Evolutionary conservation across 2,888 invertebrate species (phyloP).

Genomic region (Pecten maximus): DNA sequence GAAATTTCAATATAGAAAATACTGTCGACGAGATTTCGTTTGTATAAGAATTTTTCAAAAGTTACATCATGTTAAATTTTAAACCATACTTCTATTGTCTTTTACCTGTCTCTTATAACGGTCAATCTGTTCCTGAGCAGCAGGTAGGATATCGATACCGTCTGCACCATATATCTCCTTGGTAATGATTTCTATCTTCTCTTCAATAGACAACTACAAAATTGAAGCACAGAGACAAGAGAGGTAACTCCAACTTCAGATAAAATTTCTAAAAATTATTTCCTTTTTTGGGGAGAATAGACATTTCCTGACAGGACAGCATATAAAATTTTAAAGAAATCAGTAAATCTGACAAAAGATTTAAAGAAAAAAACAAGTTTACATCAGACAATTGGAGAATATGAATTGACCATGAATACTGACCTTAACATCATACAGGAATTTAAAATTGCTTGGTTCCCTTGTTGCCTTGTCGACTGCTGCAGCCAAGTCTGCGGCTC

Average conservation of each 20-base stretch:
- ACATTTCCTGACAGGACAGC: too few species aligned
- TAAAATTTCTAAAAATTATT: not conserved
- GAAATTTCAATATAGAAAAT: too few species aligned
- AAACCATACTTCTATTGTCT: too few species aligned
- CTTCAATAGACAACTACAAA: conserved; percentile 87
- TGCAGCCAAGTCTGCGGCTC: conserved; percentile 92
- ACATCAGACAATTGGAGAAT: too few species aligned
- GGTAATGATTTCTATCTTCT: conserved; percentile 94
- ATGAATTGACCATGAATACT: not conserved
- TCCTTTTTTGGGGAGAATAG: too few species aligned
- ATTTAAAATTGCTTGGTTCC: conserved; percentile 85
- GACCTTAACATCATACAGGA: conserved; percentile 83
- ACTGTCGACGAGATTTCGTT: too few species aligned
- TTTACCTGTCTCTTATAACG: conserved; percentile 89
- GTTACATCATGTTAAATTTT: too few species aligned
- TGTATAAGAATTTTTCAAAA: too few species aligned
- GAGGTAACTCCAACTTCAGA: not conserved
- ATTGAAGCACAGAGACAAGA: conserved; percentile 30
- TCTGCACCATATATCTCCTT: conserved; percentile 98
- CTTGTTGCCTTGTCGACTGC: conserved; percentile 92
- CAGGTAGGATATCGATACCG: conserved; percentile 89
- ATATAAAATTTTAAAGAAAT: too few species aligned
- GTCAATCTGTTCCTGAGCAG: conserved; percentile 88
- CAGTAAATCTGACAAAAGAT: too few species aligned
- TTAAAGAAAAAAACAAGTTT: too few species aligned